Percentiles rank a stretch among this genome's conserved stretches.
phyloP scores from a whole-genome alignment of 2,888 invertebrate genomes.

The Lordiphosa fenestrarum region DNA sequence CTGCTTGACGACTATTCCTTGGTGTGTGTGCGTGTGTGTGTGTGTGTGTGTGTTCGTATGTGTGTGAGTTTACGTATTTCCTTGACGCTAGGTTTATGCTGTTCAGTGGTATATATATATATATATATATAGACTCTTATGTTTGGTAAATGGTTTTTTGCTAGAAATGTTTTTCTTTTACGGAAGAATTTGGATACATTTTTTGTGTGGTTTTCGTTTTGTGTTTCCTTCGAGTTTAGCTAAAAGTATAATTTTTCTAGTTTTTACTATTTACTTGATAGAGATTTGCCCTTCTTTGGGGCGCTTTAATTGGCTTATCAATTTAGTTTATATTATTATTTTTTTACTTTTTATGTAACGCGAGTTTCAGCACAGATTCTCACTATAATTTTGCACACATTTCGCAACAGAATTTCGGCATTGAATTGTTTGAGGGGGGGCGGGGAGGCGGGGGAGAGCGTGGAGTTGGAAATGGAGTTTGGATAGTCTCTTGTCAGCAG shows the following conservation, averaged over 20 bases:
- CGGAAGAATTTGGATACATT: constrained; percentile 73
- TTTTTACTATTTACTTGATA: constrained; percentile 16
- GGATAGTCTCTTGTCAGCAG: constrained; percentile 56
- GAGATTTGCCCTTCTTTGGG: constrained; percentile 32
- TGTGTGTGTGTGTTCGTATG: constrained; percentile 30
- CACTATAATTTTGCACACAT: constrained; percentile 18
- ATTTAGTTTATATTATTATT: constrained; percentile 8
- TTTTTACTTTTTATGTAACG: neutral
- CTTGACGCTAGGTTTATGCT: constrained; percentile 48
- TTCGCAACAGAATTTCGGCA: constrained; percentile 40
- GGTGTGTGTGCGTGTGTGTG: too few species aligned
- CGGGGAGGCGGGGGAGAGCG: neutral
- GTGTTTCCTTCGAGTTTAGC: constrained; percentile 41
- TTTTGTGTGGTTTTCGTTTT: constrained; percentile 22
- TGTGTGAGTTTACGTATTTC: constrained; percentile 57
- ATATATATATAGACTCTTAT: constrained; percentile 67
- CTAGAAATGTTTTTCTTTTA: constrained; percentile 56
- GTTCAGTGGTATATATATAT: constrained; percentile 33
- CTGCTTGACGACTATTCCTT: constrained; percentile 9
- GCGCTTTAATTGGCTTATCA: constrained; percentile 49
- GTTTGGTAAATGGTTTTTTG: constrained; percentile 52
- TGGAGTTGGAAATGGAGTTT: constrained; percentile 3
- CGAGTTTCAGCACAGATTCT: constrained; percentile 4
- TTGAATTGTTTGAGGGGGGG: constrained; percentile 1
- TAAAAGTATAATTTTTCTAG: constrained; percentile 69